Base-by-base conservation (phyloP, 2,888 invertebrate species). In the Leuctra nigra region DNA sequence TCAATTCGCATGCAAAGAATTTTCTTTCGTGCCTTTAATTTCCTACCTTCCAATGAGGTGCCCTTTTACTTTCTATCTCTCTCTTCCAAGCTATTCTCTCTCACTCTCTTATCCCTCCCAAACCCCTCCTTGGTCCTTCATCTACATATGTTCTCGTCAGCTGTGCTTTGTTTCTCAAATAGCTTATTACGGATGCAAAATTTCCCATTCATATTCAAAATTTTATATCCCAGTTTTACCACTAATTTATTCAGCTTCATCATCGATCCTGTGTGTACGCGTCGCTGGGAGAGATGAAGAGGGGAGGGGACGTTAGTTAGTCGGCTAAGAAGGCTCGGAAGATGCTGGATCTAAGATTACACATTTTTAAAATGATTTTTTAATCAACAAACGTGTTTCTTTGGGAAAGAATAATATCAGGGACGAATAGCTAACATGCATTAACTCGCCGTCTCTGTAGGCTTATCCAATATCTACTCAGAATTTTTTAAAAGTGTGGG, bases 161-260 rank as follows among this genome's bases (percentile, higher is more conserved):
- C 73, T 73, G 73, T 68, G 75, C 73, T 75, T 76, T 76, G 75
- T 76, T 75, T 75, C 73, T 70, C 64, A 80, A 79, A 78, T 79
- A 79, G 78, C 84, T 86, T 82, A 86, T 86, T 85, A 84, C 80
- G 79, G 79, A 86, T 86, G 86, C 85, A 84, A 86, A 86, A 86
- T 84, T 82, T 81, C 80, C 84, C 84, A 86, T 86, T 86, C 86
- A 86, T 86, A 86, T 86, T 86, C 86, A 86, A 86, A 86, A 86
- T 86, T 86, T 86, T 86, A 86, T 86, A 86, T 85, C 84, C 82
- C 81, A 66, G 63, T 63, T 77, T 79, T 76, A 77, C 75, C 78
- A 81, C 83, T 85, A 85, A 85, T 85, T 84, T 85, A 85, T 85
- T 83, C 84, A 73, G 72, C 75, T 59, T 47, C 58, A 59, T 53